Conservation (phyloP, 2,888 invertebrate genomes). For the Theretra japonica region DNA sequence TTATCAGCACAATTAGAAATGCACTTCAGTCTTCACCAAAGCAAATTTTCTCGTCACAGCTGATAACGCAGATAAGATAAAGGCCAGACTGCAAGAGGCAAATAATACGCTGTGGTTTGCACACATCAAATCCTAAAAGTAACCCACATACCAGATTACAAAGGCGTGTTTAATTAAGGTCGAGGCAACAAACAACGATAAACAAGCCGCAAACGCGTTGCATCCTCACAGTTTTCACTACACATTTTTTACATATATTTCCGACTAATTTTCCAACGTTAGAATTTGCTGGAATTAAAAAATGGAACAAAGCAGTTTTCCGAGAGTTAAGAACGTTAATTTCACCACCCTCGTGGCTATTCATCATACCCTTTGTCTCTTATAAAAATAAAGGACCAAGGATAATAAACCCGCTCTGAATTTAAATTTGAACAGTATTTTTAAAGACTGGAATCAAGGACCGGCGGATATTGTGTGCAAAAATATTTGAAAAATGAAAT, state of each 20-base stretch:
- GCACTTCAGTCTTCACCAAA: constrained; percentile 6
- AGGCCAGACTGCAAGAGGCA: constrained; percentile 2
- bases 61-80: constrained; percentile 25
- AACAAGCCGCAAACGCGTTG: constrained; percentile 41
- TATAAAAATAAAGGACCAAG: constrained; percentile 21
- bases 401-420: constrained; percentile 12
- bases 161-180: constrained; percentile 46
- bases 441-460: neutral
- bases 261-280: neutral
- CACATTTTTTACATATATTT: constrained; percentile 30
- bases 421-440: constrained; percentile 11
- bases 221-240: constrained; percentile 40
- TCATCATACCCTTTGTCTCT: constrained; percentile 20
- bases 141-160: constrained; percentile 33
- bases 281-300: constrained; percentile 1
- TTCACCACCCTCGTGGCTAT: constrained; percentile 21
- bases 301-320: neutral
- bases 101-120: neutral
- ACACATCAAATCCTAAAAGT: constrained; percentile 31
- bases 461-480: neutral
- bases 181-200: constrained; percentile 41
- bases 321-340: constrained; percentile 28
- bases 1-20: neutral
- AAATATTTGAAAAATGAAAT: neutral
- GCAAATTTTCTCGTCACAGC: constrained; percentile 5